phyloP scores from a whole-genome alignment of 2,113 vertebrate genomes.

The Aplodontia rufa region DNA sequence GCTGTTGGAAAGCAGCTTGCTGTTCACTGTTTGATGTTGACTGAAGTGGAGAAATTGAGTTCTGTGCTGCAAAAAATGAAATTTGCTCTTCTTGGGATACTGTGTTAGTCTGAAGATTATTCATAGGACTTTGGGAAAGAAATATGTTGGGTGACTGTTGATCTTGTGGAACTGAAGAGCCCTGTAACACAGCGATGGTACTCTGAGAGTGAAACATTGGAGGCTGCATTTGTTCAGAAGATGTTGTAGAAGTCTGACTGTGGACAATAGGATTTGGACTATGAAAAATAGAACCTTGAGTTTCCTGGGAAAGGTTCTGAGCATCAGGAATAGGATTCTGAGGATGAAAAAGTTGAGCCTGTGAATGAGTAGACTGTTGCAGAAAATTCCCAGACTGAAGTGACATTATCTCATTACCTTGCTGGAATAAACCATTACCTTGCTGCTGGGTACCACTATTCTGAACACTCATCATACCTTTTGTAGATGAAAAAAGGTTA shows the following conservation, averaged over 20 bases:
- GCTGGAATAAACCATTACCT: constrained; percentile 91
- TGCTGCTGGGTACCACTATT: constrained; percentile 87
- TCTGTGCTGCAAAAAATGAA: constrained; percentile 90
- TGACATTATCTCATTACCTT: constrained; percentile 91
- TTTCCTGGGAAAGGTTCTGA: constrained; percentile 88
- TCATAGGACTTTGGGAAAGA: constrained; percentile 90
- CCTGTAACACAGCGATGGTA: constrained; percentile 90
- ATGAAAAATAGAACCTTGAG: constrained; percentile 86
- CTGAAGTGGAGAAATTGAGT: constrained; percentile 90
- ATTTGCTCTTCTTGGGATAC: constrained; percentile 92
- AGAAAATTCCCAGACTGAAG: constrained; percentile 93
- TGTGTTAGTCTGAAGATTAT: constrained; percentile 84
- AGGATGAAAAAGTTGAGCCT: constrained; percentile 92
- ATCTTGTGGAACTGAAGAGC: constrained; percentile 90
- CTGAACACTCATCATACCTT: constrained; percentile 87
- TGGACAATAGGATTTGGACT: constrained; percentile 88
- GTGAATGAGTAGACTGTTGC: constrained; percentile 92
- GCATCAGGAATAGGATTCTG: constrained; percentile 90
- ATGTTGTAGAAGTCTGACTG: constrained; percentile 87
- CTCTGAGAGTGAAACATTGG: constrained; percentile 92
- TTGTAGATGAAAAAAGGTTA: constrained; percentile 89
- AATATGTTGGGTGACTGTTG: constrained; percentile 92
- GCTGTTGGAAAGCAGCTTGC: constrained; percentile 90
- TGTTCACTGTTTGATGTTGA: constrained; percentile 91
- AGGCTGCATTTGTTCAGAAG: constrained; percentile 94